These are phyloP conservation scores for Sinelater perroti DNA, from an alignment of 2,888 invertebrate genomes.

Conservation along the genomic window DNA sequence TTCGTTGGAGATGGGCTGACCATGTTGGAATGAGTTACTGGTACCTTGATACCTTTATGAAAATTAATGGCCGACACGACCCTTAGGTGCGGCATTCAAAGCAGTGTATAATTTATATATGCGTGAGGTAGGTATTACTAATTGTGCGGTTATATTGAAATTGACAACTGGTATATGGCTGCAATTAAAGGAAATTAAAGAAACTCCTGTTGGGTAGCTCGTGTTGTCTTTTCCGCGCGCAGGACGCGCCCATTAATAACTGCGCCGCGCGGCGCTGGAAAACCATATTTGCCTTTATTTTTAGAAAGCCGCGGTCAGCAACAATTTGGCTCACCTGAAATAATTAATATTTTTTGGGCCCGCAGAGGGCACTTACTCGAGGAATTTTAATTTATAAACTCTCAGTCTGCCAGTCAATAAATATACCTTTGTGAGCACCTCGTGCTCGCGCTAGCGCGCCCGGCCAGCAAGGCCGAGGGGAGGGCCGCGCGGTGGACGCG, in stretches of 20 bases:
- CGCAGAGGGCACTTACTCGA: slow-evolving; percentile 11
- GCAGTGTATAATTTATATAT: slow-evolving; percentile 30
- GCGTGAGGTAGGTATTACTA: slow-evolving; percentile 28
- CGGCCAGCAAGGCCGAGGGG: too few species aligned
- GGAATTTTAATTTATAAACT: slow-evolving; percentile 26
- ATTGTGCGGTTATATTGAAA: slow-evolving; percentile 35
- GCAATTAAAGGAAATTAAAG: slow-evolving; percentile 36
- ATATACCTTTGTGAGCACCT: slow-evolving; percentile 23
- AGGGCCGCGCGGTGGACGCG: too few species aligned
- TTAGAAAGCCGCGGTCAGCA: too few species aligned
- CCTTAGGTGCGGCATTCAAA: slow-evolving; percentile 35
- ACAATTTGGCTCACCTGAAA: slow-evolving; percentile 4
- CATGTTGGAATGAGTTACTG: slow-evolving; percentile 13
- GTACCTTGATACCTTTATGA: slow-evolving; percentile 32
- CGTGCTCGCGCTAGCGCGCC: too few species aligned
- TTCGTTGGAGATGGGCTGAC: too few species aligned
- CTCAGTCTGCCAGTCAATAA: slow-evolving; percentile 16
- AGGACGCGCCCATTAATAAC: neutral
- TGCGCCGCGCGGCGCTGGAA: too few species aligned
- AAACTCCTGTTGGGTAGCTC: slow-evolving; percentile 30
- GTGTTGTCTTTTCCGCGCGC: neutral
- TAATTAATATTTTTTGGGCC: slow-evolving; percentile 22
- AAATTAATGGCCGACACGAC: slow-evolving; percentile 33
- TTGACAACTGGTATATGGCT: slow-evolving; percentile 34
- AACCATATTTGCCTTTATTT: too few species aligned